Evolutionary conservation across 2,888 invertebrate species (phyloP).

Genomic region (Drosophila gaucha): DNA sequence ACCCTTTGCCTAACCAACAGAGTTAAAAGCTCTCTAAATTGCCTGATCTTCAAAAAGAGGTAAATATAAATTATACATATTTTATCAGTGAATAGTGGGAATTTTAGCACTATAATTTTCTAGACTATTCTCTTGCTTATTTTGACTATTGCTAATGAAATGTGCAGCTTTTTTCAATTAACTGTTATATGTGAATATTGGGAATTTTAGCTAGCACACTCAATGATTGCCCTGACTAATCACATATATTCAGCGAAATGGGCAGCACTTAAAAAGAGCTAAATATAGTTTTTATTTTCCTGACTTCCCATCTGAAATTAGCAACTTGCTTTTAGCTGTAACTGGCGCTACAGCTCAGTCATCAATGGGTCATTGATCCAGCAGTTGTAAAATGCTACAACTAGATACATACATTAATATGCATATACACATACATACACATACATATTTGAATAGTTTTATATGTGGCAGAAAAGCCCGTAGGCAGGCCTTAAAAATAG

Average conservation of each 20-base stretch:
- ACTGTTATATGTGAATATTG: too few species aligned
- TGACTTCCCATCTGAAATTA: background rate
- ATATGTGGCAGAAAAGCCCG: slow-evolving; percentile 18
- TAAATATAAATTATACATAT: background rate
- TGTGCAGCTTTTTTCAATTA: too few species aligned
- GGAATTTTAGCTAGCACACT: background rate
- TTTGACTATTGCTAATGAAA: too few species aligned
- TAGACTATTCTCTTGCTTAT: background rate
- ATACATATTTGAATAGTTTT: background rate
- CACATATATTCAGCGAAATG: too few species aligned
- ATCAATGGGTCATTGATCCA: slow-evolving; percentile 67
- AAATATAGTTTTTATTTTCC: slow-evolving; percentile 1
- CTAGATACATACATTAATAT: slow-evolving; percentile 7
- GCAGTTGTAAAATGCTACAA: slow-evolving; percentile 21
- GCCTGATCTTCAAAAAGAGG: background rate
- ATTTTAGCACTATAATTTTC: background rate
- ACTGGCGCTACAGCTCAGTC: slow-evolving; percentile 14
- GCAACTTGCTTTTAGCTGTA: slow-evolving; percentile 9
- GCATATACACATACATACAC: background rate
- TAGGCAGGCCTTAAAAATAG: slow-evolving; percentile 8
- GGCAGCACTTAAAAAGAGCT: background rate
- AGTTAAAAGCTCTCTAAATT: too few species aligned
- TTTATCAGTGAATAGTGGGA: background rate
- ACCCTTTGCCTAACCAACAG: too few species aligned
- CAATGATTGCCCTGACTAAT: background rate